These are phyloP conservation scores for Umimayanthus chanpuru DNA, from an alignment of 92 coral and sea anemone species.

Conservation along the genomic window DNA sequence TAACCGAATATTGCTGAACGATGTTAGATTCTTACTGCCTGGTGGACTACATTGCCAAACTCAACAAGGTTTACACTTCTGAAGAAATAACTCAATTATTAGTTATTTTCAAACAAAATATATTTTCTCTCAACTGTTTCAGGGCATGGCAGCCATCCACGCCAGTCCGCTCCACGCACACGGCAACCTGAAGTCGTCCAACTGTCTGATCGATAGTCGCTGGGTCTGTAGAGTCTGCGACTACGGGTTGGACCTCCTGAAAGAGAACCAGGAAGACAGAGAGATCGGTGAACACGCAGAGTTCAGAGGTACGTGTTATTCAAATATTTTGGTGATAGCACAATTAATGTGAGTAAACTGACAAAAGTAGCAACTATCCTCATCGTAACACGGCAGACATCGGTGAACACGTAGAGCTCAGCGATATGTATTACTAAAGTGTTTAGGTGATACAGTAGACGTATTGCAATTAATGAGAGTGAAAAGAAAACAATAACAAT, in stretches of 20 bases:
- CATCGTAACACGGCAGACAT: slow-evolving; percentile 9
- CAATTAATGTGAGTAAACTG: too few relatives aligned
- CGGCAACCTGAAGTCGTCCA: slow-evolving; percentile 79
- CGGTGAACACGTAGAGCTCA: slow-evolving; percentile 69
- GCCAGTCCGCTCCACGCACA: slow-evolving; percentile 72
- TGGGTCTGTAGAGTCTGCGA: slow-evolving; percentile 80
- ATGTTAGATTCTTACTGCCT: background rate
- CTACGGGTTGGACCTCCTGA: slow-evolving; percentile 67
- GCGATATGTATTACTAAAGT: slow-evolving; percentile 41
- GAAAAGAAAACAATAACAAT: too few relatives aligned
- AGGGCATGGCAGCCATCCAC: slow-evolving; percentile 86
- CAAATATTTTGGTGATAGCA: background rate
- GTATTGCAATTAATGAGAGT: too few relatives aligned
- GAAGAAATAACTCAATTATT: background rate
- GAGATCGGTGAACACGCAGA: slow-evolving; percentile 68
- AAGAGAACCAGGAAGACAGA: slow-evolving; percentile 56
- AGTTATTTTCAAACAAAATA: background rate
- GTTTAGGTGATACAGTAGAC: background rate
- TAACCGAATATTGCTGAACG: background rate
- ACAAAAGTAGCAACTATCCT: too few relatives aligned
- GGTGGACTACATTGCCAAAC: background rate
- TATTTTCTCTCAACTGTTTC: background rate
- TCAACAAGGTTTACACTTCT: background rate
- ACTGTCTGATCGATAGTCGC: slow-evolving; percentile 85
- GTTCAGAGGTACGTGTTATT: slow-evolving; percentile 57